Base-by-base conservation (phyloP, 2,888 invertebrate species). In the Trissolcus japonicus region DNA sequence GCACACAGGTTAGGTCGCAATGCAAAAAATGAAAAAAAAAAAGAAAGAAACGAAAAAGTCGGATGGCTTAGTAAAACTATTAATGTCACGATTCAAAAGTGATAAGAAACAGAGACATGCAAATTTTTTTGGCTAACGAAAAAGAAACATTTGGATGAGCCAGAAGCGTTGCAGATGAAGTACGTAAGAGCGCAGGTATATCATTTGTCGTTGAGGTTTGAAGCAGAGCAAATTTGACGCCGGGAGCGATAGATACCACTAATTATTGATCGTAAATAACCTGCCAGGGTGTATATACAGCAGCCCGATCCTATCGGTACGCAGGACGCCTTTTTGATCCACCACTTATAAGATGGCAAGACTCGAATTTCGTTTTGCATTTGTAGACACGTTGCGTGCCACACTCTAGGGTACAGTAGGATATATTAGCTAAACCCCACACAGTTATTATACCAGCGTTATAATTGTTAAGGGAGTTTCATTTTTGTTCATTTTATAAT, bases 251-350 rank as follows among this genome's bases (percentile, higher is more conserved):
- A 88, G 89, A 89, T 89, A 89, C 89, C 87, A 84, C 89, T 89
- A 89, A 89, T 89, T 89, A 89, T 89, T 86, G 89, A 88, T 88
- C 89, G 87, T 89, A 89, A 89, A 89, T 89, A 87, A 89, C 84
- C 77, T 83, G 82, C 78, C 81, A 81, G 81, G 83, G 81, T 77
- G 73, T 80, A 83, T 80, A 83, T 82, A 83, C 86, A 83, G 86
- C 85, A 86, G 85, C 84, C 71, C 78, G 86, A 86, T 86, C 81
- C 81, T 85, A 86, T 86, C 86, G 81, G 81, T 82, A 79, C 78
- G 69, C 79, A 59, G 35, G 78, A 76, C 71, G 80, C 80, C 78
- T 79, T 72, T 81, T 79, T 79, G 80, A 76, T 77, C 77, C 76
- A 63, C 51, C 60, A 73, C 66, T 75, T 69, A 83, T 82, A 84